Evolutionary conservation across 2,888 invertebrate species (phyloP).

Genomic region (Callinectes sapidus): DNA sequence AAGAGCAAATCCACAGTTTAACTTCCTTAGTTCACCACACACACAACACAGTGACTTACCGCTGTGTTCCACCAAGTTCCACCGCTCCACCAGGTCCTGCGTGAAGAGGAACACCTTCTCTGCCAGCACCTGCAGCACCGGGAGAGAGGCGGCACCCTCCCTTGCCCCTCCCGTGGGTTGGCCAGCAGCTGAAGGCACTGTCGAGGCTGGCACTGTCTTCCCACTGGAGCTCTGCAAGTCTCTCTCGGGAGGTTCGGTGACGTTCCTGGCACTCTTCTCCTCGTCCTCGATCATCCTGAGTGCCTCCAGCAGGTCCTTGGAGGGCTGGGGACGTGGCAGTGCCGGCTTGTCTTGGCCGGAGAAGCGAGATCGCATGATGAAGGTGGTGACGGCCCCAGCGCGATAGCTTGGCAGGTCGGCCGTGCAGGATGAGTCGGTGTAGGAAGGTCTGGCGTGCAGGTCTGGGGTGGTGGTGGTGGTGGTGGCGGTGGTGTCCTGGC

Average conservation of each 20-base stretch:
- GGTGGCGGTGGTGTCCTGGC: background rate
- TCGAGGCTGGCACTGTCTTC: background rate
- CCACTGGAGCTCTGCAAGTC: background rate
- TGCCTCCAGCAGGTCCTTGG: conserved; percentile 58
- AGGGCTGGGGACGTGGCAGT: background rate
- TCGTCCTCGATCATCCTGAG: conserved; percentile 64
- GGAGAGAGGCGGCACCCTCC: conserved; percentile 44
- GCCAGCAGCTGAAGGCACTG: background rate
- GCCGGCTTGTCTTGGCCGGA: conserved; percentile 30
- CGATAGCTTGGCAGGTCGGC: conserved; percentile 60
- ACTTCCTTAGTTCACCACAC: too few relatives aligned
- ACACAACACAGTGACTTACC: conserved; percentile 1
- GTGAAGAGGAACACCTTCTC: conserved; percentile 66
- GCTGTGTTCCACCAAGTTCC: conserved; percentile 39
- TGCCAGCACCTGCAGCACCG: conserved; percentile 59
- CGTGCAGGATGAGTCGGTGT: conserved; percentile 60
- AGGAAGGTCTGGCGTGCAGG: background rate
- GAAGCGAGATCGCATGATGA: conserved; percentile 23
- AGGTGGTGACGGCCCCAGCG: conserved; percentile 55
- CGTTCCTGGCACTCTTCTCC: conserved; percentile 42
- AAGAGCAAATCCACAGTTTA: too few relatives aligned
- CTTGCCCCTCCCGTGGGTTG: background rate
- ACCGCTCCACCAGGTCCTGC: conserved; percentile 60
- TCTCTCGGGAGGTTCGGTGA: background rate
- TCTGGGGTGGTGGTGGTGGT: background rate